These are phyloP conservation scores for Rhimphoctona megacephalus DNA, from an alignment of 2,888 invertebrate genomes.

Conservation along the genomic window DNA sequence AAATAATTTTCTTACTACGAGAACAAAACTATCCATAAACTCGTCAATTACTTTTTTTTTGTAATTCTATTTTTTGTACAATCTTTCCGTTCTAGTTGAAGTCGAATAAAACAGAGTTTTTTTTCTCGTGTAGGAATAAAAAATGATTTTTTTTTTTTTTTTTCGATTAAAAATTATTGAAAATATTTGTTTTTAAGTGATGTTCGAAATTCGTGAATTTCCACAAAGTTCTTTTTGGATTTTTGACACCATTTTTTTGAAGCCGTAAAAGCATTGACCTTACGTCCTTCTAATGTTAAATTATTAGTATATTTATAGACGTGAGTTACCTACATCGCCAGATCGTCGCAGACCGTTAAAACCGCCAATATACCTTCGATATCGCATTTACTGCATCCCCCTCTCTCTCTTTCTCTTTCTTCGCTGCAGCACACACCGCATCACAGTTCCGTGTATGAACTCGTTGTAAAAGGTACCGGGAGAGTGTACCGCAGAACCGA, in stretches of 20 bases:
- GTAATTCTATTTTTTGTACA: not conserved
- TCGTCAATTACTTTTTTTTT: not conserved
- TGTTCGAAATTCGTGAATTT: not conserved
- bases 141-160: not conserved
- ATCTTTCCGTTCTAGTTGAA: not conserved
- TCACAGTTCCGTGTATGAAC: slow-evolving; percentile 68
- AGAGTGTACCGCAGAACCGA: slow-evolving; percentile 55
- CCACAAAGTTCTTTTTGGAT: not conserved
- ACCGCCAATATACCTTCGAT: slow-evolving; percentile 63
- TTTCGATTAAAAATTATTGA: not conserved
- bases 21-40: not conserved
- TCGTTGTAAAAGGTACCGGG: slow-evolving; percentile 57
- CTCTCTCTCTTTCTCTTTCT: slow-evolving; percentile 29
- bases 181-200: not conserved
- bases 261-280: slow-evolving; percentile 9
- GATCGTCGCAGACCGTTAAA: slow-evolving; percentile 64
- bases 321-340: slow-evolving; percentile 32
- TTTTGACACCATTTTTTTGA: not conserved
- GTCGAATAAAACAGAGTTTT: not conserved
- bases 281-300: slow-evolving; percentile 14
- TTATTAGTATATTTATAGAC: slow-evolving; percentile 35
- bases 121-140: too few relatives aligned
- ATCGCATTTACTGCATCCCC: slow-evolving; percentile 54
- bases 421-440: slow-evolving; percentile 57
- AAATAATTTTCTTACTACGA: not conserved